Evolutionary conservation across 2,797 vertebrate species (phyloP).

Genomic region (Alcedo quadribrachys): DNA sequence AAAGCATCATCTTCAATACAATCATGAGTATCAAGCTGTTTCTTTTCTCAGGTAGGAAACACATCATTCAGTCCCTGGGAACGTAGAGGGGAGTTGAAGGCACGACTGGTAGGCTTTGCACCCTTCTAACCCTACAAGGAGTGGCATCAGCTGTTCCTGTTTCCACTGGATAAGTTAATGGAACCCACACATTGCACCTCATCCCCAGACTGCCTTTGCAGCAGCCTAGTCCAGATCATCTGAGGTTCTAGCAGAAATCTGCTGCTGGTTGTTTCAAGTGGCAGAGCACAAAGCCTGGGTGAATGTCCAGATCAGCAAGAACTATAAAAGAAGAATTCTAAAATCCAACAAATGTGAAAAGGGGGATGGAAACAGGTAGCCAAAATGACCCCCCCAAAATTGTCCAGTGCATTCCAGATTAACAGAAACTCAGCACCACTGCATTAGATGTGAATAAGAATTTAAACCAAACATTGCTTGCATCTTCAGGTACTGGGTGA

Average conservation of each 20-base stretch:
- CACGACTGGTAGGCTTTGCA: background rate
- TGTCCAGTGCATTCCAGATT: background rate
- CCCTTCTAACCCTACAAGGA: background rate
- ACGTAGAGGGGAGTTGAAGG: background rate
- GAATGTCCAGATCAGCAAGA: background rate
- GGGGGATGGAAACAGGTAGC: background rate
- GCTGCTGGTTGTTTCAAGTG: background rate
- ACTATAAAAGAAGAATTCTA: background rate
- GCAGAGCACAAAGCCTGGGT: background rate
- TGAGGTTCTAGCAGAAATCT: background rate
- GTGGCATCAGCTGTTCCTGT: background rate
- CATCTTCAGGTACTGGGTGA: background rate
- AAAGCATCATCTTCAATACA: conserved; percentile 60
- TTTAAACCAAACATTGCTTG: background rate
- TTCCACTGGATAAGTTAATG: background rate
- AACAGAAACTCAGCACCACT: background rate
- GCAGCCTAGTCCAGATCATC: background rate
- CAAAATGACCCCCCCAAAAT: background rate
- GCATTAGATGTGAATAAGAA: background rate
- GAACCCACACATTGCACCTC: too few species aligned
- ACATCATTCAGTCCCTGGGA: background rate
- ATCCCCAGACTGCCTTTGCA: background rate
- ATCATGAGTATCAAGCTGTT: conserved; percentile 63
- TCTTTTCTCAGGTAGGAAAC: conserved; percentile 67
- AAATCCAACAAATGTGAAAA: background rate